Percentiles rank a stretch among this genome's conserved stretches.
These are phyloP conservation scores for Myathropa florea DNA, from an alignment of 2,888 invertebrate species.

Conservation along the genomic window DNA sequence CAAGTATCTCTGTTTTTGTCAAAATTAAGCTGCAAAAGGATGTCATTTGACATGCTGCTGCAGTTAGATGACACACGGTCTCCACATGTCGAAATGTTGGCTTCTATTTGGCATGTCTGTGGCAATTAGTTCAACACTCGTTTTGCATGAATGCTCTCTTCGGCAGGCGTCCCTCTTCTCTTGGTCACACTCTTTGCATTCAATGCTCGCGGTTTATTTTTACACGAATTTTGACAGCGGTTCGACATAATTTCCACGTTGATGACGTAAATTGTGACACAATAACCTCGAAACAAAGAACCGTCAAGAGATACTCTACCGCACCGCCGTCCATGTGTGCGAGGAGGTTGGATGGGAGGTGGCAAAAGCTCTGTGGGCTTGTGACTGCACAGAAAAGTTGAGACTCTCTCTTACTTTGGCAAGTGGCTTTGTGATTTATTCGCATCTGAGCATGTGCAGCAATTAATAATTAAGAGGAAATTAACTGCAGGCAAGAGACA, in stretches of 20 bases:
- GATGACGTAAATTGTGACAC: conserved; percentile 72
- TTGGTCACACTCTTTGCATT: not conserved
- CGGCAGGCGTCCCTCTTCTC: not conserved
- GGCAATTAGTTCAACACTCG: not conserved
- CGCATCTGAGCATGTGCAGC: conserved; percentile 60
- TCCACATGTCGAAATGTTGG: not conserved
- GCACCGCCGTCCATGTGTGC: not conserved
- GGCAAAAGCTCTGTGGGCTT: conserved; percentile 45
- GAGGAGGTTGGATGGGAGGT: not conserved
- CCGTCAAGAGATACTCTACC: conserved; percentile 25
- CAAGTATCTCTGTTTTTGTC: conserved; percentile 16
- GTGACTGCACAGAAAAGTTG: conserved; percentile 50
- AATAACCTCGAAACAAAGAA: conserved; percentile 71
- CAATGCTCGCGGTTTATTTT: conserved; percentile 3
- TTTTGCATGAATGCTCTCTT: not conserved
- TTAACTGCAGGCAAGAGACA: conserved; percentile 65
- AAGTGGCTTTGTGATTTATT: conserved; percentile 32
- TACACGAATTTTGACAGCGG: conserved; percentile 36
- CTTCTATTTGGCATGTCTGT: not conserved
- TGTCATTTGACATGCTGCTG: conserved; percentile 33
- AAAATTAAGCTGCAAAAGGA: not conserved
- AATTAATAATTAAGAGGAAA: conserved; percentile 68
- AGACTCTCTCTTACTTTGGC: conserved; percentile 55
- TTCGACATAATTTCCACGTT: conserved; percentile 67
- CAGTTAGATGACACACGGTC: not conserved